Evolutionary conservation across 1,140 invertebrate species (phyloP), one percentile per base, ranked within the genome.

Genomic region (Archivesica marissinica): DNA sequence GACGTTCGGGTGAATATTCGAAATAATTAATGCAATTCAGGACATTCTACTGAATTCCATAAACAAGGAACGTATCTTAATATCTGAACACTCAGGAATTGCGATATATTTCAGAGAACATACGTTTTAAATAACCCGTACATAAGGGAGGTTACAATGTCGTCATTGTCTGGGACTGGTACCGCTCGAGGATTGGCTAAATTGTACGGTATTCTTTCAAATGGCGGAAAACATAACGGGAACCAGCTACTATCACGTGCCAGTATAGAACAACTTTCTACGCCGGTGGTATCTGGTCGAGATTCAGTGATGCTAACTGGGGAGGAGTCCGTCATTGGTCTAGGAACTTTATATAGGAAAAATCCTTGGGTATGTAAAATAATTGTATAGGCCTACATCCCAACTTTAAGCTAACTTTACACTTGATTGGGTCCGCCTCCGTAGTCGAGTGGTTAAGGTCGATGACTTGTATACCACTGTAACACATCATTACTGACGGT

Each of bases 181-280:
- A 86, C 87, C 3, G 87, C 87, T n/a, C 52, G 84, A 30, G 77
- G 78, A 23, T 38, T 88, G 17, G 87, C 87, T 15, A 86, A 86
- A 74, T 35, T 88, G 25, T 82, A 70, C 56, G 87, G 87, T 41
- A 88, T 88, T 59, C 11, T 88, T 11, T 28, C 83, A 39, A 88
- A 82, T 79, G 87, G 83, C 3, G 83, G 83, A 30, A 35, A 33
- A 44, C 35, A 70, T 78, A 54, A 86, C 17, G 79, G 79, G 20
- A 72, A 82, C 39, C 41, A 59, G n/a, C 39, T 88, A 15, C n/a
- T 88, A 44, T 82, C 77, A 74, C 56, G 38, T 39, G 64, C 70
- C 13, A 70, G n/a, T 17, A 86, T 88, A 54, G 56, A 86, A 35
- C 15, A 66, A 2, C 38, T 88, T n/a, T 41, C 39, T 15, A 59